phyloP scores from a whole-genome alignment of 1,140 invertebrate species.

The Panonychus citri region DNA sequence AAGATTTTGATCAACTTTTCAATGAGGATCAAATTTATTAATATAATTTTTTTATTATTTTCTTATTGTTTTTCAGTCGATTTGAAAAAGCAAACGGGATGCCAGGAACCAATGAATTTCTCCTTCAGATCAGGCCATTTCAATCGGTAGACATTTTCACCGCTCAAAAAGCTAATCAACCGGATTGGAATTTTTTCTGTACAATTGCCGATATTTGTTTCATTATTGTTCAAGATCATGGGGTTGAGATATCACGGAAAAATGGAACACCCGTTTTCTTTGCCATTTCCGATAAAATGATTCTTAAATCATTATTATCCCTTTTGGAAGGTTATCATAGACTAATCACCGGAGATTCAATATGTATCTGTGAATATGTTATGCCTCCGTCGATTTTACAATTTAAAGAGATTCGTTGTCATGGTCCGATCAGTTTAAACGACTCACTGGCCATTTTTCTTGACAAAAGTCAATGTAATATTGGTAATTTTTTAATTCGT shows the following conservation, averaged over 20 bases:
- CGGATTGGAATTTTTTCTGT: neutral
- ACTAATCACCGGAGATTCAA: slow-evolving; percentile 62
- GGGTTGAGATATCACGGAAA: neutral
- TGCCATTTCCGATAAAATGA: slow-evolving; percentile 19
- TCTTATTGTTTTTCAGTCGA: no score
- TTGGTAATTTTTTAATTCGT: slow-evolving; percentile 51
- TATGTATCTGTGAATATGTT: slow-evolving; percentile 57
- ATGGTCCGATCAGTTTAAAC: slow-evolving; percentile 53
- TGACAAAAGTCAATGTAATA: slow-evolving; percentile 42
- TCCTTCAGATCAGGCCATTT: slow-evolving; percentile 31
- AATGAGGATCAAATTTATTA: no score
- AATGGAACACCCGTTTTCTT: neutral
- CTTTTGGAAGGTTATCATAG: slow-evolving; percentile 66
- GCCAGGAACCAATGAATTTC: slow-evolving; percentile 36
- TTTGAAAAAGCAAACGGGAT: slow-evolving; percentile 45
- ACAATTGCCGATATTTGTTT: neutral
- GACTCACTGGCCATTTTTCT: slow-evolving; percentile 59
- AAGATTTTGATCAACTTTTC: no score
- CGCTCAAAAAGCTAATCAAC: neutral
- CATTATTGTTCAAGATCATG: neutral
- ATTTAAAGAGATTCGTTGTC: slow-evolving; percentile 48
- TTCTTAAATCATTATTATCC: slow-evolving; percentile 53
- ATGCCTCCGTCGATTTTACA: slow-evolving; percentile 45
- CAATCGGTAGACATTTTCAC: neutral
- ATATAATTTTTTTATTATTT: no score